Percentiles rank a stretch among this genome's conserved stretches.
These are phyloP conservation scores for Agapostemon virescens DNA, from an alignment of 2,888 invertebrate species.

Conservation along the genomic window DNA sequence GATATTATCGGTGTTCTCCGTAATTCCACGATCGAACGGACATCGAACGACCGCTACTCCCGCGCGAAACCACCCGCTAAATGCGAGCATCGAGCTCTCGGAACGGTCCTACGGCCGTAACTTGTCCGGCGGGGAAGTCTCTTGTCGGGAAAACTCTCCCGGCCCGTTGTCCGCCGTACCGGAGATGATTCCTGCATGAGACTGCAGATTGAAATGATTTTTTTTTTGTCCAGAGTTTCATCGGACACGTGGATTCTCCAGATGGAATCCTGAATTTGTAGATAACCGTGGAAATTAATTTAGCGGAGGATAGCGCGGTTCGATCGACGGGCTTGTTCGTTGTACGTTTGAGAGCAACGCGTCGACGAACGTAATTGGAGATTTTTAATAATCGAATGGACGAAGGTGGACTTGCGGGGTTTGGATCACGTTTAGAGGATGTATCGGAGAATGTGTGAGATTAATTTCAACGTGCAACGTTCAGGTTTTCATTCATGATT, in stretches of 20 bases:
- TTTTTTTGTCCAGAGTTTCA: neutral
- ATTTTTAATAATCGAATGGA: no score
- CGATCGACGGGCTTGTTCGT: neutral
- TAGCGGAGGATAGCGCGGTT: neutral
- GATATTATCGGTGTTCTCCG: slow-evolving; percentile 20
- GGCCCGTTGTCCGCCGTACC: no score
- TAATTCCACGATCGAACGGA: slow-evolving; percentile 13
- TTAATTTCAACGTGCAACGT: neutral
- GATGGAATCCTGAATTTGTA: neutral
- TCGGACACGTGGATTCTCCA: neutral
- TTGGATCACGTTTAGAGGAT: no score
- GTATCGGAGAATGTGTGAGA: neutral
- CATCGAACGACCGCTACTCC: slow-evolving; percentile 7
- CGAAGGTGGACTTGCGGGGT: no score
- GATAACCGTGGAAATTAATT: neutral
- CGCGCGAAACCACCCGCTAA: neutral
- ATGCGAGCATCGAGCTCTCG: neutral
- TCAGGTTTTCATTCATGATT: neutral
- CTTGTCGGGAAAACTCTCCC: neutral
- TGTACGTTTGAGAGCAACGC: neutral
- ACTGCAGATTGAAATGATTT: neutral
- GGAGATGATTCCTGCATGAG: neutral
- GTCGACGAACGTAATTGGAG: no score
- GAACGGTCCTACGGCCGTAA: neutral
- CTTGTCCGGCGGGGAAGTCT: neutral